Evolutionary conservation across 2,113 vertebrate species (phyloP).

Genomic region (Macquaria ambigua): DNA sequence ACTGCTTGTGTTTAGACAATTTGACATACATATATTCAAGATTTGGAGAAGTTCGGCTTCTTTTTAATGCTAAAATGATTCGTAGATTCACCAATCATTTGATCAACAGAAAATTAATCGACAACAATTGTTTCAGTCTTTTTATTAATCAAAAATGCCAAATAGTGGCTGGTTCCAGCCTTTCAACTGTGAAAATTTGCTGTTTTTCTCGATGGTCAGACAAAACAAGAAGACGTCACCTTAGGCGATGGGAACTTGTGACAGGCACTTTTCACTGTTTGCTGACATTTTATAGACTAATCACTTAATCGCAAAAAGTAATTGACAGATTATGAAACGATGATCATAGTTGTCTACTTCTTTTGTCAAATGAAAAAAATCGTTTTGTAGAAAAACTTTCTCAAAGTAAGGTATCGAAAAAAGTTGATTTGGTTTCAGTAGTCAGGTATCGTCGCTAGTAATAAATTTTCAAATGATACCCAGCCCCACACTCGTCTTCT

Average conservation of each 20-base stretch:
- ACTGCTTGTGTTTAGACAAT: background rate
- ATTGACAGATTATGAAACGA: background rate
- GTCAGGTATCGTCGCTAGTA: accelerated
- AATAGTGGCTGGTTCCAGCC: background rate
- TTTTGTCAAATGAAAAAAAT: background rate
- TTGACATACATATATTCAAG: background rate
- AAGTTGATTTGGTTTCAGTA: background rate
- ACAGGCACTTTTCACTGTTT: background rate
- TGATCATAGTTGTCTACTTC: background rate
- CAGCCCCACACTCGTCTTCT: background rate
- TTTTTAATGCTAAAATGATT: background rate
- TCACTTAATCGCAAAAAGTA: background rate
- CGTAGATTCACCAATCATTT: background rate
- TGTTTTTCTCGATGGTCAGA: background rate
- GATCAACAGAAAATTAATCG: background rate
- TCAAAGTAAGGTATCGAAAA: background rate
- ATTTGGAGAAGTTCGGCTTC: background rate
- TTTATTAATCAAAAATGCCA: background rate
- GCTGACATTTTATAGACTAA: background rate
- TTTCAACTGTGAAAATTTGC: background rate
- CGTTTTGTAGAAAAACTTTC: background rate
- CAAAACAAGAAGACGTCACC: background rate
- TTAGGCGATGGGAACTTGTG: background rate
- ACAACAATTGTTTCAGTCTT: too few relatives aligned
- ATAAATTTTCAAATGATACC: background rate